Evolutionary conservation across 2,888 invertebrate species (phyloP).

Genomic region (Zhengitettix transpicula): DNA sequence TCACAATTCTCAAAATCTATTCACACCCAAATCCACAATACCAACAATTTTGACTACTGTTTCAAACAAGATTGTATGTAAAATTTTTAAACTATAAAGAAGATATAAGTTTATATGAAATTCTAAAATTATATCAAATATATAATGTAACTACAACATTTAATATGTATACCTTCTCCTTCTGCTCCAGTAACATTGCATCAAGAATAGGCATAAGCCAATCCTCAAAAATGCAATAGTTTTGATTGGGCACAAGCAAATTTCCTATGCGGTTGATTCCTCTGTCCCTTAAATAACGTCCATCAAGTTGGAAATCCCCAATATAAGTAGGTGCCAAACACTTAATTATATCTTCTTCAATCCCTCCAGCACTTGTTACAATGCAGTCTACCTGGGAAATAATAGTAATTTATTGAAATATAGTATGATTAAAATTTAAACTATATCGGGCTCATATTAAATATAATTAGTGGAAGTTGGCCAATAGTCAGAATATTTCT

Average conservation of each 20-base stretch:
- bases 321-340: conserved; percentile 88
- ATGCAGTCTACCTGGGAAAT: conserved; percentile 68
- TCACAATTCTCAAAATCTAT: too few relatives aligned
- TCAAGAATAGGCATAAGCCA: conserved; percentile 92
- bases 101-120: too few relatives aligned
- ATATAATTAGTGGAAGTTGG: too few relatives aligned
- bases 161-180: conserved; percentile 31
- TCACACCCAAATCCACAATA: too few relatives aligned
- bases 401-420: background rate
- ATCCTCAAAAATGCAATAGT: conserved; percentile 94
- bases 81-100: too few relatives aligned
- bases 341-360: conserved; percentile 98
- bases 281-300: conserved; percentile 58
- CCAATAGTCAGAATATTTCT: too few relatives aligned
- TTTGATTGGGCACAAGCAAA: conserved; percentile 91
- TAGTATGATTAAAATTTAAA: too few relatives aligned
- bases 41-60: too few relatives aligned
- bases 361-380: conserved; percentile 93
- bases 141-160: too few relatives aligned
- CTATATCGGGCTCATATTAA: too few relatives aligned
- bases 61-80: too few relatives aligned
- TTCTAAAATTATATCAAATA: too few relatives aligned
- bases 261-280: conserved; percentile 89
- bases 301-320: conserved; percentile 77
- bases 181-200: conserved; percentile 78